Percentiles rank a stretch among this genome's conserved stretches.
These are phyloP conservation scores for Lophotriccus pileatus DNA, from an alignment of 2,797 vertebrate genomes.

Conservation along the genomic window DNA sequence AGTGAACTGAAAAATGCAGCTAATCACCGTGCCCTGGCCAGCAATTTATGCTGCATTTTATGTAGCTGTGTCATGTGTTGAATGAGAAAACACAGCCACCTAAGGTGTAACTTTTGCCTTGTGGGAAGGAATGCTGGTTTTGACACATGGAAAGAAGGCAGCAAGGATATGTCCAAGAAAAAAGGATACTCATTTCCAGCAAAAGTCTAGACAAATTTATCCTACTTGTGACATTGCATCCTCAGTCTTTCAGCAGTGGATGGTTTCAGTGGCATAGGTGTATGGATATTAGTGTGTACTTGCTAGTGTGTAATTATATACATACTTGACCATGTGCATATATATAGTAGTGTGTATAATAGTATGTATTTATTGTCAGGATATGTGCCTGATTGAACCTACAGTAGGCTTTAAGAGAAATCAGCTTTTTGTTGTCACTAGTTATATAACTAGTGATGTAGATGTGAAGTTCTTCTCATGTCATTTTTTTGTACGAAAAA, in stretches of 20 bases:
- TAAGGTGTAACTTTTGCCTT: background rate
- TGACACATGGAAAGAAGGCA: background rate
- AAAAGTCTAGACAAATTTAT: background rate
- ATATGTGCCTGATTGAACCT: background rate
- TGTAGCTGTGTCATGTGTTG: accelerated
- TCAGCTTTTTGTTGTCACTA: background rate
- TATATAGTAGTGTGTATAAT: background rate
- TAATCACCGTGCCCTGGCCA: background rate
- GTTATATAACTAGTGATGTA: background rate
- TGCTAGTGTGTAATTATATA: background rate
- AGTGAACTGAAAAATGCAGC: background rate
- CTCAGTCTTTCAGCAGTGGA: background rate
- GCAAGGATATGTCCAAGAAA: background rate
- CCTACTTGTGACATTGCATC: background rate
- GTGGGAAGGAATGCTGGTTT: background rate
- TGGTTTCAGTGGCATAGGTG: accelerated
- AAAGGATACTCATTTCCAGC: background rate
- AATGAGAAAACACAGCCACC: background rate
- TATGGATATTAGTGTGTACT: background rate
- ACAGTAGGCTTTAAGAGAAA: background rate
- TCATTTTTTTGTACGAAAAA: background rate
- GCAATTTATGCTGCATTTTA: background rate
- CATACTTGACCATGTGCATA: background rate
- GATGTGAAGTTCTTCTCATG: background rate
- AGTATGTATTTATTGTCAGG: background rate